Evolutionary conservation across 2,888 invertebrate species (phyloP), one percentile per base, ranked within the genome.

Genomic region (Andrena praecox): DNA sequence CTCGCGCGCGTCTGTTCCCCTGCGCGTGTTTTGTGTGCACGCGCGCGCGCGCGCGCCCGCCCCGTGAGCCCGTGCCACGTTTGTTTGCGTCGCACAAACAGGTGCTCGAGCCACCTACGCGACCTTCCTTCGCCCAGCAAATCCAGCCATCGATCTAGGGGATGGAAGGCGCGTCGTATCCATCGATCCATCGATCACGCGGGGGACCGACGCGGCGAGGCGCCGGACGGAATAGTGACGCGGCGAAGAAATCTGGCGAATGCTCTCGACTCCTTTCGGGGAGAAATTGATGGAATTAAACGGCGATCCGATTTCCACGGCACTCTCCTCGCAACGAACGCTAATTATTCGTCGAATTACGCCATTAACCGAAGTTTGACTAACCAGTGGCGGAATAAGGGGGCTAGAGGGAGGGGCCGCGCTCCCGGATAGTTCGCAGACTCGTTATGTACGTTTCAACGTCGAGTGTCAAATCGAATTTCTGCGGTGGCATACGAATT

Each of bases 41-140:
- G 74, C 59, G 29, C 42, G 42, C 59, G 29, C 42, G 42, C 42
- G 50, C 48, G 0, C 42, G 29, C 42, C 24, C 64, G 5, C 67
- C 54, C 63, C 33, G 70, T 31, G 29, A 71, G 52, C 68, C 66
- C 42, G 68, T 66, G 80, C 80, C 24, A 83, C 84, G 85, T 87
- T 85, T 86, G 86, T 90, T 90, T 90, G 87, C 83, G 12, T 60
- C 80, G 85, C 56, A 81, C 88, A 90, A 90, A 90, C 90, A 90
- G 87, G 84, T 87, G 85, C 85, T 73, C 79, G 78, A 27, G 68
- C 77, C 84, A 81, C 74, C 87, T 72, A 82, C 77, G 76, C 79
- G 77, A 64, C 48, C 74, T 73, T 42, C 74, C 81, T 80, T 10
- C 54, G 10, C n/a, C n/a, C 42, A 42, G 16, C 42, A 5, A 42